Evolutionary conservation across 2,113 vertebrate species (phyloP).

Genomic region (Craseonycteris thonglongyai): DNA sequence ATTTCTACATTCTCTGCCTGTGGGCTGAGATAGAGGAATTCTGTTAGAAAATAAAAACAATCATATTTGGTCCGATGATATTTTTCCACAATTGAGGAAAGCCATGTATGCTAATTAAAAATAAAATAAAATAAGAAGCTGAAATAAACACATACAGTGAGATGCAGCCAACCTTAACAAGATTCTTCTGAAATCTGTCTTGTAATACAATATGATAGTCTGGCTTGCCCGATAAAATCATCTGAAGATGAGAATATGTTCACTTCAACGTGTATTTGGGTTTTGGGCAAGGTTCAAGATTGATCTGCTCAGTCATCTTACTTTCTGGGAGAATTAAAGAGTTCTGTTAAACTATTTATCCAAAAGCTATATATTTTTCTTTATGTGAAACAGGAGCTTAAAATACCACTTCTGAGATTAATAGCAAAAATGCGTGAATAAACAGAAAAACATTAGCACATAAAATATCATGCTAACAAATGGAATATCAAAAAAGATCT

Average conservation of each 20-base stretch:
- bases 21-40: background rate
- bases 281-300: background rate
- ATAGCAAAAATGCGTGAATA: background rate
- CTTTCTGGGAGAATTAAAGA: background rate
- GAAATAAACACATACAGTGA: background rate
- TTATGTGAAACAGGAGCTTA: background rate
- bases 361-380: background rate
- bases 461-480: background rate
- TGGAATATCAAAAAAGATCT: background rate
- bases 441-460: background rate
- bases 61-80: background rate
- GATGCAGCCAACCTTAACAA: background rate
- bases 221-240: background rate
- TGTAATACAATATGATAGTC: background rate
- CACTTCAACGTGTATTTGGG: background rate
- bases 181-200: background rate
- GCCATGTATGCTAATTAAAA: background rate
- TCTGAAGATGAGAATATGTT: background rate
- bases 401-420: background rate
- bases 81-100: slow-evolving; percentile 19
- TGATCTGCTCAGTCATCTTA: background rate
- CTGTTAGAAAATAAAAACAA: slow-evolving; percentile 37
- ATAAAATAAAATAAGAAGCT: slow-evolving; percentile 25
- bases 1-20: background rate
- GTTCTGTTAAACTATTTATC: background rate